Percentiles rank a stretch among this genome's conserved stretches.
Evolutionary conservation across 1,140 invertebrate species (phyloP).

Genomic region (Brachionus rotundiformis): DNA sequence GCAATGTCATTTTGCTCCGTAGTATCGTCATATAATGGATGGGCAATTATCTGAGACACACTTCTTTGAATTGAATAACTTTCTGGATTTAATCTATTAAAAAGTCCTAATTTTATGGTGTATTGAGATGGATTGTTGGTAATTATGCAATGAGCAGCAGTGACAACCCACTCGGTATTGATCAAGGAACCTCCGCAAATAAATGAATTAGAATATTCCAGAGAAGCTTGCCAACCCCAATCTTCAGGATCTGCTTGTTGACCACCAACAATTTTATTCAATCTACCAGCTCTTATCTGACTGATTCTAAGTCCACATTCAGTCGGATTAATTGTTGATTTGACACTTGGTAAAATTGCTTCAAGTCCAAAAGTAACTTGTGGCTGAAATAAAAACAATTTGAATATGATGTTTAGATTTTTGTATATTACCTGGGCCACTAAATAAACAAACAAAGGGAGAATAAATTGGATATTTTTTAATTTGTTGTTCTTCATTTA

Average conservation of each 20-base stretch:
- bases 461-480: too few relatives aligned
- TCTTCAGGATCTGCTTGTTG: constrained; percentile 16
- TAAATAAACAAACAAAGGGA: too few relatives aligned
- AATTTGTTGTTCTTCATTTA: too few relatives aligned
- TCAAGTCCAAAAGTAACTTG: background rate
- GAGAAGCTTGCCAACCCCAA: constrained; percentile 40
- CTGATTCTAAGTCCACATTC: constrained; percentile 25
- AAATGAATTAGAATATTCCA: background rate
- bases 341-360: background rate
- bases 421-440: too few relatives aligned
- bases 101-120: background rate
- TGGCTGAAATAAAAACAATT: background rate
- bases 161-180: constrained; percentile 69
- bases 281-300: background rate
- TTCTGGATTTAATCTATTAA: background rate
- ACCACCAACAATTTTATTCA: constrained; percentile 42
- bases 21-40: background rate
- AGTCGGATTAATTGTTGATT: background rate
- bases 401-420: too few relatives aligned
- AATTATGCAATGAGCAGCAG: constrained; percentile 70
- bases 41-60: background rate
- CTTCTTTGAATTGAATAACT: background rate
- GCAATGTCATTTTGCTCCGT: constrained; percentile 2
- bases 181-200: constrained; percentile 67
- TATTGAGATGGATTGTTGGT: constrained; percentile 17